Evolutionary conservation across 1,140 invertebrate species (phyloP), one percentile per base, ranked within the genome.

Genomic region (Megalonaias nervosa): DNA sequence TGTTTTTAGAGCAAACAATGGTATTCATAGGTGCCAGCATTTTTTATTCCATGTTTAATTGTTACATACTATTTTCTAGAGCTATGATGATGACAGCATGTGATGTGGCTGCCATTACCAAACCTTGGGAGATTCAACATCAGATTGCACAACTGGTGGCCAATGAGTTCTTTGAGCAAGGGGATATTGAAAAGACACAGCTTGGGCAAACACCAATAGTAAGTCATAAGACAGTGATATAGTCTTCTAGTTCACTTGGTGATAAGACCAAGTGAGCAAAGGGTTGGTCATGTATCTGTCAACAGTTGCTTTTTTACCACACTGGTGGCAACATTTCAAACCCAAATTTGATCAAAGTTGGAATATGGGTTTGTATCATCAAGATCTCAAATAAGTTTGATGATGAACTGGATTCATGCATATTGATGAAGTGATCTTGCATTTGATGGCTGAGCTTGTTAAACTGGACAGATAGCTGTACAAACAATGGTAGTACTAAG

Each of bases 1-100:
- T 67, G 48, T 67, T 17, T 48, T 67, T 67, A 19, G 23, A 67
- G 48, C 15, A 21, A 55, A 13, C 12, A 48, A 1, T 31, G 3
- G 31, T 68, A 21, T 19, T 16, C 9, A 0, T 67, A 21, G 17
- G 31, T 23, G n/a, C n/a, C 31, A 31, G 6, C 16, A 17, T 31
- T 19, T 57, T 31, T 23, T 69, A 21, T 69, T 13, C 15, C 57
- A 19, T 17, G 23, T 17, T 13, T n/a, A 0, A 69, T 19, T 14
- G 57, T 6, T 3, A 17, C 2, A 31, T 58, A 15, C 60, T n/a
- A 59, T 56, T 56, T 15, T 67, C 38, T 69, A 98, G 97, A 84
- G 96, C 96, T 12, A 99, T 99, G 96, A 96, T 99, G 95, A 99
- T 99, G 98, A 99, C 98, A 0, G 97, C 96, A 0, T 99, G 97